Evolutionary conservation across 1,140 invertebrate species (phyloP), one percentile per base, ranked within the genome.

Genomic region (Acromyrmex heyeri): DNA sequence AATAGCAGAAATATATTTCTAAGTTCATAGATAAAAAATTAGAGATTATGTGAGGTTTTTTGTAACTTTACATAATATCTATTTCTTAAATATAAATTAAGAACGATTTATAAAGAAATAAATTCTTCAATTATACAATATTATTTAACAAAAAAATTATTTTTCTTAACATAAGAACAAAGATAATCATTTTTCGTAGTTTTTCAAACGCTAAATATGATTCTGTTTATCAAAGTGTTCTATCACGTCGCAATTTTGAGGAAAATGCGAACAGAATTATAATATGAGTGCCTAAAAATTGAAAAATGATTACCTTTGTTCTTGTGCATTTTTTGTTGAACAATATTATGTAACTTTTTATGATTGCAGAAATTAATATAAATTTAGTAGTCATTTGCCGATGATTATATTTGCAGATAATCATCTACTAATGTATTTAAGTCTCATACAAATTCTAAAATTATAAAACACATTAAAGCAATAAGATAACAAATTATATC

Each of bases 361-460:
- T 72, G 55, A 57, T 57, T 27, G 12, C 10, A 16, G 50, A 75
- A 55, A 55, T 73, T 53, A 73, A 4, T 34, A 73, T 55, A 53
- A 3, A 48, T 69, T 21, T 12, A 24, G 5, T 48, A 3, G 1
- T 48, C 4, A 67, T 48, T 67, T 67, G 2, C n/a, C 0, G 12
- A 24, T 24, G 48, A 48, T 48, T 69, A 44, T 14, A 12, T 8
- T 21, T 21, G 55, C 2, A n/a, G n/a, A 21, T 8, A 0, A 7
- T 57, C 55, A 50, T 50, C 1, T 21, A 44, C n/a, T 57, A 3
- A 57, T 57, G n/a, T 2, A 24, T 10, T 24, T 59, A 27, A 16
- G 14, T 62, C 12, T 62, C 2, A 27, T 72, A 70, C 7, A 6
- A 34, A 34, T 30, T 55, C 7, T 2, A 10, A 61, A 18, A 61